Base-by-base conservation (phyloP, 2,113 vertebrate species). In the Bombycilla garrulus region DNA sequence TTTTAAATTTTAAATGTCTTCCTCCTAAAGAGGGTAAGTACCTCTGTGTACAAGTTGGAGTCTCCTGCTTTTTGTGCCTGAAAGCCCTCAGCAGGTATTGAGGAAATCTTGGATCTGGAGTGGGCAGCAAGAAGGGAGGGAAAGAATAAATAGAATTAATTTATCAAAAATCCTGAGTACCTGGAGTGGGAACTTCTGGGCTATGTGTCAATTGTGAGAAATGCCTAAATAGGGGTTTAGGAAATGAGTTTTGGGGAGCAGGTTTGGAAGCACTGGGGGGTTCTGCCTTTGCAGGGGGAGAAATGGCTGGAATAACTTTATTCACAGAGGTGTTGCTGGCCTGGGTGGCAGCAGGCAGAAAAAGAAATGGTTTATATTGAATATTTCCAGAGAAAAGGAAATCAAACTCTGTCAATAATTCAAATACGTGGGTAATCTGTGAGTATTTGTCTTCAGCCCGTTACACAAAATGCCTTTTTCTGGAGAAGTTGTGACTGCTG, bases 191-290 rank as follows among this genome's bases (percentile, higher is more conserved):
- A 86, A 21, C 28, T 67, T 6, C 5, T 0, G 1, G 66, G 20
- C 6, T 65, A 9, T 0, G 0, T 28, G 50, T 44, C 57, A 14
- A 6, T 33, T 33, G 14, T 44, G 73, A 18, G 5, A 74, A 58
- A 51, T 44, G 17, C 13, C 79, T 57, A 13, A 54, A 42, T 0
- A 82, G 25, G 66, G n/a, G 9, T 44, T 79, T 22, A 31, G 33
- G 54, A 31, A 50, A 18, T 5, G 24, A 28, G 15, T 61, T 90
- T 88, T 10, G 17, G n/a, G 54, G 17, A 61, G 18, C 19, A 11
- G 35, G 2, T 71, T 50, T 82, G 35, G 85, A 60, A 81, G 45
- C 36, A 1, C 69, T 12, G 21, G 26, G 40, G 40, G 15, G 5
- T 42, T 86, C 51, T 33, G 2, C 33, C 22, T 86, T 19, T 15